Conservation (phyloP, 2,888 invertebrate genomes). For the Philereme transversata region DNA sequence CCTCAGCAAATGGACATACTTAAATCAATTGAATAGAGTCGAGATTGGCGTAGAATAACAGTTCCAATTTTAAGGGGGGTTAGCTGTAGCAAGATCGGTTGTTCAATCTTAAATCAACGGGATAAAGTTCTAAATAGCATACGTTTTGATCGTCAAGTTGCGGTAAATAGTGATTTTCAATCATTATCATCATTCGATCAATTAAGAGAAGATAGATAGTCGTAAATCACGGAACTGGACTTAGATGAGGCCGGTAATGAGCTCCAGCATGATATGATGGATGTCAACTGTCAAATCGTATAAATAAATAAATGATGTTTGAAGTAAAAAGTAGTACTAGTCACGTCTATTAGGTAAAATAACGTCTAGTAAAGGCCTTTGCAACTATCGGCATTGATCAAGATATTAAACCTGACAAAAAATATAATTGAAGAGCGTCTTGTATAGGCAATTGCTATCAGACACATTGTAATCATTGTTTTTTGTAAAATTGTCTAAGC, state of each 20-base stretch:
- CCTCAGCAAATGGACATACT: constrained; percentile 8
- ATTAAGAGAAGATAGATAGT: constrained; percentile 56
- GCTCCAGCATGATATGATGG: constrained; percentile 17
- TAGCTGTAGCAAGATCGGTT: background rate
- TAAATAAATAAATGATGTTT: constrained; percentile 22
- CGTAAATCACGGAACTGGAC: constrained; percentile 56
- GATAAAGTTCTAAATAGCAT: constrained; percentile 9
- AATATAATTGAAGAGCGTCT: too few relatives aligned
- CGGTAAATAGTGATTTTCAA: constrained; percentile 10
- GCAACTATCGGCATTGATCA: constrained; percentile 6
- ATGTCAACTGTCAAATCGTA: constrained; percentile 18
- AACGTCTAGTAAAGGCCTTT: constrained; percentile 8
- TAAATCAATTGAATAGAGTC: constrained; percentile 4
- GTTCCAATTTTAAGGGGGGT: too few relatives aligned
- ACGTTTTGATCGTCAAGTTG: background rate
- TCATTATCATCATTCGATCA: constrained; percentile 60
- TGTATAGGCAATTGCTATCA: too few relatives aligned
- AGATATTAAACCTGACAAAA: too few relatives aligned
- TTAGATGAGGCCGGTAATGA: constrained; percentile 45
- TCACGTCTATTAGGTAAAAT: constrained; percentile 22
- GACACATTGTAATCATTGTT: too few relatives aligned
- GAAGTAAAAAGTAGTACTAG: constrained; percentile 18
- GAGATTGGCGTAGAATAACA: background rate
- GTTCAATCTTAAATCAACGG: background rate
- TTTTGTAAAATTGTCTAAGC: too few relatives aligned